Conservation (phyloP, 2,113 vertebrate genomes). For the Scartelaos histophorus region DNA sequence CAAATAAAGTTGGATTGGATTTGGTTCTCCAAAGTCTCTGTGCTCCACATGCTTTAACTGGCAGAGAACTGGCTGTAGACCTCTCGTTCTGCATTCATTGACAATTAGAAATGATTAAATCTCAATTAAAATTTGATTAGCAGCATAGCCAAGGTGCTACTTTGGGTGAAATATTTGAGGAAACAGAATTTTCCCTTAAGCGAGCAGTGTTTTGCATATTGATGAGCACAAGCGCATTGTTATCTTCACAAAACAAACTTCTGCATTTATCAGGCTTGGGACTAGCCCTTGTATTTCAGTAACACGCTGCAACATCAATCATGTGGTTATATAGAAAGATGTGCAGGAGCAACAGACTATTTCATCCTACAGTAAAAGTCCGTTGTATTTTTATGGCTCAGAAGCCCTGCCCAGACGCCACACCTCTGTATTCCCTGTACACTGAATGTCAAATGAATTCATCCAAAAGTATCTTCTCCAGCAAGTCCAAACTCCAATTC, state of each 20-base stretch:
- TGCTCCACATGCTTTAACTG: no score
- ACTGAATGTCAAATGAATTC: constrained; percentile 23
- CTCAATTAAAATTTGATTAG: background rate
- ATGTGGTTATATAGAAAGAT: no score
- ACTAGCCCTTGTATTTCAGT: no score
- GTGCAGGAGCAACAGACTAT: constrained; percentile 9
- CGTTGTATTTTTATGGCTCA: constrained; percentile 27
- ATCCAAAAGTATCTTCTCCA: constrained; percentile 24
- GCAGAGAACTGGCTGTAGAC: background rate
- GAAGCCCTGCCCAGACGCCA: constrained; percentile 11
- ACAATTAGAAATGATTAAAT: background rate
- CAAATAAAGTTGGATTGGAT: no score
- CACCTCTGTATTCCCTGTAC: constrained; percentile 4
- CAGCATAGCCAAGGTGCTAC: background rate
- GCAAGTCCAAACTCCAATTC: constrained; percentile 27
- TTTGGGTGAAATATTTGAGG: background rate
- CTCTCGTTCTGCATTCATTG: background rate
- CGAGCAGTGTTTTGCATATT: no score
- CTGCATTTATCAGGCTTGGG: no score
- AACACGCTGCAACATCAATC: no score
- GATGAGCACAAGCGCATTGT: no score
- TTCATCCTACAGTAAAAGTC: constrained; percentile 29
- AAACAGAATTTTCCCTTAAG: no score
- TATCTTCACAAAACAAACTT: no score
- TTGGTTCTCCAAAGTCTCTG: background rate